Percentiles rank a stretch among this genome's conserved stretches.
Conservation (phyloP, 2,113 vertebrate species). For the Patagioenas fasciata region DNA sequence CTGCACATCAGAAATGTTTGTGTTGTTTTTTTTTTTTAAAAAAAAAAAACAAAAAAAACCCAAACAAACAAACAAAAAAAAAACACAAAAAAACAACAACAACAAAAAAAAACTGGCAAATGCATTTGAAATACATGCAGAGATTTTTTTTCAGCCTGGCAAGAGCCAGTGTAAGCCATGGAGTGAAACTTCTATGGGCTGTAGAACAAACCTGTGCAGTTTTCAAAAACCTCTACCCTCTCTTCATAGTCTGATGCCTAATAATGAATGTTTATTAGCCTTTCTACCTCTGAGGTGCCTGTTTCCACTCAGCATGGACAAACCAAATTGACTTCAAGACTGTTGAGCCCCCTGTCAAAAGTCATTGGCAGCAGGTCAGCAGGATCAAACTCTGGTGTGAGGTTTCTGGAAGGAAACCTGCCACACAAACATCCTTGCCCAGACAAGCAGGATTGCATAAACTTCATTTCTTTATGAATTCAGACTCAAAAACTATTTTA, state of each 20-base stretch:
- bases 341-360: background rate
- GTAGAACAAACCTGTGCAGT: background rate
- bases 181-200: background rate
- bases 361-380: background rate
- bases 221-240: background rate
- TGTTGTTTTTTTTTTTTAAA: background rate
- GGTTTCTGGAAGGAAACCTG: background rate
- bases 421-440: background rate
- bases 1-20: no score
- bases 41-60: background rate
- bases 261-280: background rate
- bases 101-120: background rate
- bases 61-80: no score
- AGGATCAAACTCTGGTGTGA: background rate
- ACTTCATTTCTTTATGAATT: background rate
- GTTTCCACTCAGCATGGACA: background rate
- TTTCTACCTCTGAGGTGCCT: background rate
- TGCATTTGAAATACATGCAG: background rate
- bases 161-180: background rate
- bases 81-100: no score
- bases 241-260: background rate
- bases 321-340: background rate
- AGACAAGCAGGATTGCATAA: background rate
- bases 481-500: background rate
- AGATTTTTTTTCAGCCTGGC: background rate